Evolutionary conservation across 2,797 vertebrate species (phyloP).

Genomic region (Danio jaintianensis): DNA sequence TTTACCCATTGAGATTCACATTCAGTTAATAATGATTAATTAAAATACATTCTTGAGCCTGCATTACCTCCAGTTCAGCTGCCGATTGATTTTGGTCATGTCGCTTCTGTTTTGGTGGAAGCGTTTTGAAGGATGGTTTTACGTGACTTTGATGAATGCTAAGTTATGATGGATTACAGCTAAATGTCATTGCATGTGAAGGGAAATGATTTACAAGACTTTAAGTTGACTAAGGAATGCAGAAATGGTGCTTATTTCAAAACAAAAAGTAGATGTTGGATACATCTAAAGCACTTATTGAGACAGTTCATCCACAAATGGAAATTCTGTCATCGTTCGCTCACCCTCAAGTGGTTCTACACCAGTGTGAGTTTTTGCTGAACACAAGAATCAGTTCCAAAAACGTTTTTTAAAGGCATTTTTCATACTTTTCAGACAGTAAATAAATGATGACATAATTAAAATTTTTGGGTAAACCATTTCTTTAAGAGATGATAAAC

Average conservation of each 20-base stretch:
- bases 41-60: background rate
- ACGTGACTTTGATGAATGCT: conserved; percentile 19
- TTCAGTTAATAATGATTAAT: conserved; percentile 20
- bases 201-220: background rate
- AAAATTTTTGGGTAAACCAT: no score
- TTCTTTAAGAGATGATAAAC: no score
- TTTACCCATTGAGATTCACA: background rate
- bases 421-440: no score
- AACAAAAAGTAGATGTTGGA: no score
- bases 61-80: conserved; percentile 6
- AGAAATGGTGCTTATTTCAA: background rate
- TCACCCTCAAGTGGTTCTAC: background rate
- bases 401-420: no score
- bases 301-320: no score
- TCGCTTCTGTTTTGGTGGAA: background rate
- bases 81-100: conserved; percentile 2
- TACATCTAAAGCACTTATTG: background rate
- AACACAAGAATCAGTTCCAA: no score
- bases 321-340: no score
- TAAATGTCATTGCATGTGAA: conserved; percentile 12
- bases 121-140: conserved; percentile 25
- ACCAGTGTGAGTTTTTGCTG: no score
- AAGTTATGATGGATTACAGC: background rate
- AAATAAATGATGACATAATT: no score
- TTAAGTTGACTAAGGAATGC: background rate